Conservation (phyloP, 2,888 invertebrate genomes). For the Rhopalosiphum nymphaeae region DNA sequence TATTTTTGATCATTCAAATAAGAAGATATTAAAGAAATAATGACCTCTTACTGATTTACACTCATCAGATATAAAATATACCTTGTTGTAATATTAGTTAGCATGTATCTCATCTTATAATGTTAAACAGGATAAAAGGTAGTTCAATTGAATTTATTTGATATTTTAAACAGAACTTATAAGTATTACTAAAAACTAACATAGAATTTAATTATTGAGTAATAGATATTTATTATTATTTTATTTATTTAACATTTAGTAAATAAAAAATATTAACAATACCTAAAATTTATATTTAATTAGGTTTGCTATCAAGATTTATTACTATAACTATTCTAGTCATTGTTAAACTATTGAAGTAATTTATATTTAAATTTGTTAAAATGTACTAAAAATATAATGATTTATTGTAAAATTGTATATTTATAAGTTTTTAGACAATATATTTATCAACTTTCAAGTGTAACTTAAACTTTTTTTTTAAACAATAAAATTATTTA, state of each 20-base stretch:
- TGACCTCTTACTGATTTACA: neutral
- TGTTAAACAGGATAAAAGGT: neutral
- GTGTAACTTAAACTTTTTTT: slow-evolving; percentile 26
- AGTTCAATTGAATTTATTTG: neutral
- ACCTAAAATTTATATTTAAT: slow-evolving; percentile 32
- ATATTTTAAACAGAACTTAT: neutral
- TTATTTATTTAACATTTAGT: slow-evolving; percentile 10
- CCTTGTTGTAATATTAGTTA: neutral
- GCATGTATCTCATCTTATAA: neutral
- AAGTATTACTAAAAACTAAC: neutral
- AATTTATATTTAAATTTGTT: slow-evolving; percentile 57
- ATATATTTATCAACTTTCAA: slow-evolving; percentile 36
- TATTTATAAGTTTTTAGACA: slow-evolving; percentile 19
- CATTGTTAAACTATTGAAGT: slow-evolving; percentile 58
- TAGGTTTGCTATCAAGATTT: slow-evolving; percentile 44
- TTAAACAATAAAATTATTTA: slow-evolving; percentile 33
- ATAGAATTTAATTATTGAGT: neutral
- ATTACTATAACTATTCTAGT: slow-evolving; percentile 60
- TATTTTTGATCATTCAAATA: neutral
- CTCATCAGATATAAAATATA: neutral
- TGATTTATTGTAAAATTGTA: slow-evolving; percentile 42
- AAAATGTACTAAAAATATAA: slow-evolving; percentile 38
- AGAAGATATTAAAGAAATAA: neutral
- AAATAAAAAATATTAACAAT: neutral
- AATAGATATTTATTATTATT: slow-evolving; percentile 4